Conservation (phyloP, 1,140 invertebrate species). For the Chrysomallon squamiferum region DNA sequence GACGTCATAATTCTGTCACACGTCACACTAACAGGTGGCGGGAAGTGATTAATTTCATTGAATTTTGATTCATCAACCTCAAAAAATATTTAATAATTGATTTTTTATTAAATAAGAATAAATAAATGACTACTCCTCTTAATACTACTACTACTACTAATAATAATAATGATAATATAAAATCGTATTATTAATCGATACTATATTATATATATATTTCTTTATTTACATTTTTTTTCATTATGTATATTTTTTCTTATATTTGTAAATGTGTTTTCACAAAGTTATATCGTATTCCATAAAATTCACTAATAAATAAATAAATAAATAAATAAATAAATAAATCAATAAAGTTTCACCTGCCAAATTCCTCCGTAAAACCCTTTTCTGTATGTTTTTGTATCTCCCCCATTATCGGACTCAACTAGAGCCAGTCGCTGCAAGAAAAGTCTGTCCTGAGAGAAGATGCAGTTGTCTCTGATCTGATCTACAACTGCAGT, state of each 20-base stretch:
- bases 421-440: constrained; percentile 25
- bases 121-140: no score
- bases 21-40: not conserved
- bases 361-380: constrained; percentile 39
- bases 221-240: no score
- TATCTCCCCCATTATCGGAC: constrained; percentile 16
- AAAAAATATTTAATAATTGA: constrained; percentile 2
- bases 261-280: no score
- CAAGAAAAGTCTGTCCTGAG: constrained; percentile 24
- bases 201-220: no score
- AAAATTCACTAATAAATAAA: no score
- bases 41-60: constrained; percentile 5
- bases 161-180: no score
- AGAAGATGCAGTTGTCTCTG: constrained; percentile 13
- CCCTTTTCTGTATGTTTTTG: constrained; percentile 18
- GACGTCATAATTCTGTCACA: constrained; percentile 29
- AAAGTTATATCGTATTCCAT: no score
- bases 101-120: constrained; percentile 18
- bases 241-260: no score
- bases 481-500: not conserved
- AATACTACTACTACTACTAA: no score
- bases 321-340: no score
- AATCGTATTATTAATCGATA: no score
- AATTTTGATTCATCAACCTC: constrained; percentile 12
- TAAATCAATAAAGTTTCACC: no score